These are phyloP conservation scores for Lacerta bilineata DNA, from an alignment of 2,797 vertebrate species.

Conservation along the genomic window DNA sequence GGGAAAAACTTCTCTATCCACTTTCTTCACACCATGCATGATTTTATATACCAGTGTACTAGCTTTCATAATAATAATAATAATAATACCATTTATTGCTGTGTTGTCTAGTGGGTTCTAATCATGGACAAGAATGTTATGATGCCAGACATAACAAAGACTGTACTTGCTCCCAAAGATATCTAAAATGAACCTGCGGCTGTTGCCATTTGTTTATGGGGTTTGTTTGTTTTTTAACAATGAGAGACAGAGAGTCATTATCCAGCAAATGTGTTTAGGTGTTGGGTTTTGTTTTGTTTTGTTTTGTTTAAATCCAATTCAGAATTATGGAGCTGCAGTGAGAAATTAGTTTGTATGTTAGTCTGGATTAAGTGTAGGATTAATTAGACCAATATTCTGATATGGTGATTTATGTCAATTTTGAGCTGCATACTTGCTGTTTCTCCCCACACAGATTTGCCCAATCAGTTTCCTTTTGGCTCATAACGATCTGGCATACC, in stretches of 20 bases:
- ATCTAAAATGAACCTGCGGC: slow-evolving; percentile 21
- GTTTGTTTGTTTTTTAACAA: neutral
- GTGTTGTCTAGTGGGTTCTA: neutral
- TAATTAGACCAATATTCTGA: too few relatives aligned
- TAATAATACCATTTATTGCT: slow-evolving; percentile 1
- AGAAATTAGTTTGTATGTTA: neutral
- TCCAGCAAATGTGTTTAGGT: neutral
- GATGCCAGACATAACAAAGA: slow-evolving; percentile 29
- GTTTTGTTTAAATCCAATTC: neutral
- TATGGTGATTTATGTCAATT: too few relatives aligned
- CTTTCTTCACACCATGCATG: too few relatives aligned
- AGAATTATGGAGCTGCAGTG: neutral
- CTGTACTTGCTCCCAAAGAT: slow-evolving; percentile 16
- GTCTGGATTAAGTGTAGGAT: neutral
- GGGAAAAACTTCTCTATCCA: too few relatives aligned
- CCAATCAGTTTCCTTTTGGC: slow-evolving; percentile 7
- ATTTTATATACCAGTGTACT: neutral
- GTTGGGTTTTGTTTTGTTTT: too few relatives aligned
- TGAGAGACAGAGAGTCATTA: neutral
- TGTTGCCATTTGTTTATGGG: slow-evolving; percentile 30
- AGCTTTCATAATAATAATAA: neutral
- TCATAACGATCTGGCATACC: slow-evolving; percentile 33
- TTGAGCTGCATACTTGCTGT: too few relatives aligned
- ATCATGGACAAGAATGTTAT: slow-evolving; percentile 19
- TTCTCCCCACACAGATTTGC: neutral